Percentiles rank a stretch among this genome's conserved stretches.
Conservation (phyloP, 2,113 vertebrate species). For the Calidris pugnax region DNA sequence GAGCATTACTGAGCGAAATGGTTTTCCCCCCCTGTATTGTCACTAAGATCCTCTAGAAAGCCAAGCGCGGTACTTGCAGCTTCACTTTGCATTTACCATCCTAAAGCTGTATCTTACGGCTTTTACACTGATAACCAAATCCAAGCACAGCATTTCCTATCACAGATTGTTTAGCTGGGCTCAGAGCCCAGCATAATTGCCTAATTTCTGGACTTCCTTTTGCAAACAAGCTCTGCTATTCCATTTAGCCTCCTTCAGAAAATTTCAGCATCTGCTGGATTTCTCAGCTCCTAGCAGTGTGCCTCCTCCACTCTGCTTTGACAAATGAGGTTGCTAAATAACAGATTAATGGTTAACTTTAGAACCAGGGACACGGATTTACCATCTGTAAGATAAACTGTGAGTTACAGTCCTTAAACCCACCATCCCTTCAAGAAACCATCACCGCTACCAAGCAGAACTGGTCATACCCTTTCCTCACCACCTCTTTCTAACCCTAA, state of each 20-base stretch:
- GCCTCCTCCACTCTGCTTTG: not conserved
- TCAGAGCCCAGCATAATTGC: not conserved
- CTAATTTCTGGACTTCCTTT: not conserved
- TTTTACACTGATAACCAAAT: not conserved
- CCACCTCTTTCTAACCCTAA: not conserved
- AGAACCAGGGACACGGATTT: not conserved
- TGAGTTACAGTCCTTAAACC: not conserved
- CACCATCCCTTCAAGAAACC: not conserved
- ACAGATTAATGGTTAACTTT: not conserved
- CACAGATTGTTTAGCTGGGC: not conserved
- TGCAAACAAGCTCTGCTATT: not conserved
- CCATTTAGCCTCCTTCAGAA: not conserved
- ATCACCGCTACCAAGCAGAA: not conserved
- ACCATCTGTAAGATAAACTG: not conserved
- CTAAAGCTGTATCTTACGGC: not conserved
- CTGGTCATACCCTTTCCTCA: not conserved
- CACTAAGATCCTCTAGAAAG: not conserved
- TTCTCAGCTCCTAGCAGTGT: not conserved
- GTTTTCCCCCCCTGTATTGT: not conserved
- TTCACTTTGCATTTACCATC: not conserved
- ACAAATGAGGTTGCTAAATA: not conserved
- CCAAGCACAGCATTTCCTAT: not conserved
- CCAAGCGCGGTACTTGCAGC: not conserved
- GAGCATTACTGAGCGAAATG: not conserved
- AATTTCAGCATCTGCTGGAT: not conserved